A percentile compares a stretch with the other conserved stretches of the same genome.
Conservation (phyloP, 2,797 vertebrate species). For the Prionace glauca region DNA sequence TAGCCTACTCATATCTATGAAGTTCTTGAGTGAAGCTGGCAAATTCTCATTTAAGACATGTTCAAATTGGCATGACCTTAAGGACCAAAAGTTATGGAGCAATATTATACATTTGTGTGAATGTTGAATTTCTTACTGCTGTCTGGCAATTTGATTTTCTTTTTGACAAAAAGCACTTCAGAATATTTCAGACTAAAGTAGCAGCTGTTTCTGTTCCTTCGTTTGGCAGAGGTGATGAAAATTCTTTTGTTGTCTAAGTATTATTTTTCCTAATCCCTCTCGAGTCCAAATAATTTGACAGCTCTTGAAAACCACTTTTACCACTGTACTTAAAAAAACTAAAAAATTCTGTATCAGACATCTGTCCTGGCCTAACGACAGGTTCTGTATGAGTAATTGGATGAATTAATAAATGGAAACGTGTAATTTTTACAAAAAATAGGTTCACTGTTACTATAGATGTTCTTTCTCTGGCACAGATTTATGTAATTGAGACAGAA, state of each 20-base stretch:
- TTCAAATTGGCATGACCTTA: not conserved
- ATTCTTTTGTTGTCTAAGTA: constrained; percentile 23
- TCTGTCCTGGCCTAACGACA: not conserved
- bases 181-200: constrained; percentile 1
- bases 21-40: not conserved
- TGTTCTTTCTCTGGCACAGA: not conserved
- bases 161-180: not conserved
- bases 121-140: not conserved
- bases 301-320: constrained; percentile 21
- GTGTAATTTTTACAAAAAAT: not conserved
- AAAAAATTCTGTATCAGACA: too few relatives aligned
- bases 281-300: constrained; percentile 32
- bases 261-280: constrained; percentile 34
- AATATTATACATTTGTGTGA: not conserved
- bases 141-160: not conserved
- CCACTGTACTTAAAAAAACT: not conserved
- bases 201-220: constrained; percentile 33
- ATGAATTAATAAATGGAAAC: not conserved
- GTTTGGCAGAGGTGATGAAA: constrained; percentile 12
- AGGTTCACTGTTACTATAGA: not conserved
- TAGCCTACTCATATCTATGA: not conserved
- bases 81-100: not conserved
- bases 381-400: not conserved
- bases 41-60: not conserved
- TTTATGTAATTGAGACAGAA: not conserved